These are phyloP conservation scores for Sebastes taczanowskii DNA, from an alignment of 2,797 vertebrate species.

Conservation along the genomic window DNA sequence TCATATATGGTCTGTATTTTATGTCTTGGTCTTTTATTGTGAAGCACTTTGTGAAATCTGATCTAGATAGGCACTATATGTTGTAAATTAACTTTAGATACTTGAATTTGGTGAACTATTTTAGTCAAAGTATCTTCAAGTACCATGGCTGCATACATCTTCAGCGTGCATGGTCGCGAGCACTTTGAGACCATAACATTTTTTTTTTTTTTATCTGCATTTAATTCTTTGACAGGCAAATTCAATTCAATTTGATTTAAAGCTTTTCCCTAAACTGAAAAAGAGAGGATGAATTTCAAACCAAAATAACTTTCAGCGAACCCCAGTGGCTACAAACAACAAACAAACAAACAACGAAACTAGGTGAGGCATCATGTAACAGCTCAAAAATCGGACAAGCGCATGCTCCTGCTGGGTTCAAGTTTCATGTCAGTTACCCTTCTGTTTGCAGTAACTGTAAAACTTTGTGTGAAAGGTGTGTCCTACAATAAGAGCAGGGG, in stretches of 20 bases:
- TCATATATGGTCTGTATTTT: background rate
- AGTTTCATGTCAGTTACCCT: background rate
- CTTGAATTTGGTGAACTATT: background rate
- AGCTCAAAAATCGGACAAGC: background rate
- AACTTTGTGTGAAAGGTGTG: constrained; percentile 1
- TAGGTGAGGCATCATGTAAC: background rate
- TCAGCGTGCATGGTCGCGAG: background rate
- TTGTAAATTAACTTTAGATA: background rate
- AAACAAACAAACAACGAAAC: background rate
- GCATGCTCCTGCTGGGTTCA: constrained; percentile 11
- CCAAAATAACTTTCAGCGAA: background rate
- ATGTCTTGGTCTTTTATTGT: background rate
- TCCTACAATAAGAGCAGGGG: constrained; percentile 19
- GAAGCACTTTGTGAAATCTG: background rate
- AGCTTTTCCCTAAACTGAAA: background rate
- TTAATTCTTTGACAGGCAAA: background rate
- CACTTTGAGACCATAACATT: background rate
- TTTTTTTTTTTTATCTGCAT: background rate
- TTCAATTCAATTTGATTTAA: background rate
- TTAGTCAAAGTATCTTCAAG: background rate
- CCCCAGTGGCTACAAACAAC: background rate
- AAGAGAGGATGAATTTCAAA: background rate
- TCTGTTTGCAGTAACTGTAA: constrained; percentile 23
- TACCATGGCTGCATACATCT: background rate
- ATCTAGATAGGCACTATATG: background rate